phyloP scores from a whole-genome alignment of 2,113 vertebrate genomes.

The Orycteropus afer region DNA sequence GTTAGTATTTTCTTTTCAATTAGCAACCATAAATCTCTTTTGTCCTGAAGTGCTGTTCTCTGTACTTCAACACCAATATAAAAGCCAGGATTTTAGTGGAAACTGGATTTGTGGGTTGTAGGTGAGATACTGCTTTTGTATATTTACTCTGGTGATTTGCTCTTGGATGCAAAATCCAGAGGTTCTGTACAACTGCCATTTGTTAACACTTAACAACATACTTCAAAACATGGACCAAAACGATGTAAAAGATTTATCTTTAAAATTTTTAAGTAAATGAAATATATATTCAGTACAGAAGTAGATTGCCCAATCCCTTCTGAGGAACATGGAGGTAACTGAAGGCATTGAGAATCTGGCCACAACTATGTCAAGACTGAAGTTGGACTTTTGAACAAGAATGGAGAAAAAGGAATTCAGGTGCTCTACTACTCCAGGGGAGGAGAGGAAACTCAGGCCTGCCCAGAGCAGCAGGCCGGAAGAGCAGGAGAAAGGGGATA shows the following conservation, averaged over 20 bases:
- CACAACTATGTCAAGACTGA: not conserved
- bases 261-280: conserved; percentile 23
- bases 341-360: not conserved
- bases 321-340: not conserved
- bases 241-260: not conserved
- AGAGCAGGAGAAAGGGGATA: too few relatives aligned
- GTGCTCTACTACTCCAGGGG: not conserved
- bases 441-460: too few relatives aligned
- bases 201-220: conserved; percentile 27
- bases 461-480: too few relatives aligned
- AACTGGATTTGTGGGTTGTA: not conserved
- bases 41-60: not conserved
- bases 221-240: conserved; percentile 29
- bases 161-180: conserved; percentile 5
- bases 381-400: not conserved
- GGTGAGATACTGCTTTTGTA: not conserved
- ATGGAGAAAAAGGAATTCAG: not conserved
- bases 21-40: not conserved
- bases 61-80: not conserved
- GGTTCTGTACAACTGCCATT: not conserved
- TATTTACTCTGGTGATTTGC: not conserved
- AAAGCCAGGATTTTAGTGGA: not conserved
- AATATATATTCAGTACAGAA: conserved; percentile 40
- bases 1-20: not conserved
- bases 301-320: not conserved